Evolutionary conservation across 2,888 invertebrate genomes (phyloP), one percentile per base, ranked within the genome.

Genomic region (Thymelicus acteon): DNA sequence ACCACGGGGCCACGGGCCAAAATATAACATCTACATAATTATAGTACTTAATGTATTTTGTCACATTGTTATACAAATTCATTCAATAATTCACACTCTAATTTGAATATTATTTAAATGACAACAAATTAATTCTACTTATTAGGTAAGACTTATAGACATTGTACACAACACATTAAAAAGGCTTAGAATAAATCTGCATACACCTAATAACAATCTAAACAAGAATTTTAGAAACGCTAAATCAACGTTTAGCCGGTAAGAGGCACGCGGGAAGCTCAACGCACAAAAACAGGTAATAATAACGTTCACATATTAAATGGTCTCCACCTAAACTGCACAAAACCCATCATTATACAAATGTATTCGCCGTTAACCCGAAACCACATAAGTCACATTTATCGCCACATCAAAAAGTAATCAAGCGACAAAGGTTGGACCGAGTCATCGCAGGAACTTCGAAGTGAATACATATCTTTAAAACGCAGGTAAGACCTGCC

Each of bases 351-450:
- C 87, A 91, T 91, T 90, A 91, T 81, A 83, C 81, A 86, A 88
- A 87, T 81, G 90, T 80, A 78, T 84, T 82, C 80, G 81, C 83
- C 85, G 87, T 84, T 88, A 87, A 80, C 82, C 79, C 80, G 80
- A 86, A 88, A 90, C 92, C 92, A 85, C 92, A 90, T 92, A 92
- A 92, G 92, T 92, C 93, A 93, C 93, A 90, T 91, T 91, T 90
- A 89, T 89, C 90, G 91, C 91, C 83, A 84, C 93, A 92, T 93
- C 93, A 92, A 93, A 93, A 93, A 90, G 91, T 85, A 90, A 93
- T 92, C 92, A 92, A 86, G 87, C 85, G 88, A 92, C 93, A 92
- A 91, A 90, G 86, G 88, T 86, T 82, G 77, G 80, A 82, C 75
- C 89, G 85, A 87, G 85, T 87, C 89, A 88, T 87, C 85, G 83